phyloP scores from a whole-genome alignment of 2,113 vertebrate genomes.

The Nibea albiflora region DNA sequence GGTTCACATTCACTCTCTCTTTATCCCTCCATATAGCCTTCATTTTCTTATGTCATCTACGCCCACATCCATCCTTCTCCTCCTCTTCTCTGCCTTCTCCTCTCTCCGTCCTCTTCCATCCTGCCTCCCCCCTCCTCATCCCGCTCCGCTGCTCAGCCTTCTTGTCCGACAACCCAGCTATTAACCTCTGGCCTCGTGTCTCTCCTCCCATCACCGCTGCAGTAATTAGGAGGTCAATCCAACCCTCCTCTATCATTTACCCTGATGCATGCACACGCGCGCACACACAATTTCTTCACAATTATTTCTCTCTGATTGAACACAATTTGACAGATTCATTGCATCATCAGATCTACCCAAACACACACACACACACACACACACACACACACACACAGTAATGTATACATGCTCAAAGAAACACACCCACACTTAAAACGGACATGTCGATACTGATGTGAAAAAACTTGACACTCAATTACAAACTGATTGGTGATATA shows the following conservation, averaged over 20 bases:
- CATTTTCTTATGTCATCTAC: not conserved
- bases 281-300: not conserved
- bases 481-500: not conserved
- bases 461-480: not conserved
- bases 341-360: not conserved
- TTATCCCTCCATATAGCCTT: not conserved
- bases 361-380: not conserved
- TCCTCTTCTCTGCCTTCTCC: not conserved
- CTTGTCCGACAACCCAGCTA: conserved; percentile 90
- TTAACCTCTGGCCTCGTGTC: conserved; percentile 94
- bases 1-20: not conserved
- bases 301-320: not conserved
- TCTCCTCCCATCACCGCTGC: conserved; percentile 92
- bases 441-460: not conserved
- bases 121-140: not conserved
- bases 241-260: conserved; percentile 95
- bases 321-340: conserved; percentile 33
- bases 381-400: not conserved
- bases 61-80: not conserved
- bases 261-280: conserved; percentile 61
- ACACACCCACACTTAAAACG: not conserved
- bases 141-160: conserved; percentile 26
- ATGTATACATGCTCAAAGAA: not conserved
- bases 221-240: conserved; percentile 99
- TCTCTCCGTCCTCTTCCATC: not conserved